phyloP scores from a whole-genome alignment of 53 echinoderm and acorn worm genomes.

The Antedon mediterranea region DNA sequence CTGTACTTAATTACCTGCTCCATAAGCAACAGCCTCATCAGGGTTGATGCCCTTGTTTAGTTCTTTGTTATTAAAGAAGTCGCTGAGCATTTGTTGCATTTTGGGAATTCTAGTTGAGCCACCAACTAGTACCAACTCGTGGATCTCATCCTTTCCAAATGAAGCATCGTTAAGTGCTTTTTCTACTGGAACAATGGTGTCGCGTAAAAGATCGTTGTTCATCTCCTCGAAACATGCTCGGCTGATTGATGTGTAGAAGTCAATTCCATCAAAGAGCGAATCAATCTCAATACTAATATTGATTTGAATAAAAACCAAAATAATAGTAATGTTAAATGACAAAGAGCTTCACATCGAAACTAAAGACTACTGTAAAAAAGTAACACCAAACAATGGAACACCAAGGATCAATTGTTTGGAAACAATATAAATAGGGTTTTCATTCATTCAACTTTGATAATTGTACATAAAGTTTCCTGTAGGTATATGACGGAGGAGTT shows the following conservation, averaged over 20 bases:
- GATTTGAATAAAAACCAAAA: no score
- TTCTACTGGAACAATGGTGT: slow-evolving; percentile 66
- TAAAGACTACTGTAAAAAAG: no score
- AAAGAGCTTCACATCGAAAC: no score
- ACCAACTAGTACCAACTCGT: slow-evolving; percentile 74
- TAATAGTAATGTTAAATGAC: no score
- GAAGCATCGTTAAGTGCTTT: slow-evolving; percentile 66
- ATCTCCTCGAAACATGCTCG: slow-evolving; percentile 86
- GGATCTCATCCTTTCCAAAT: slow-evolving; percentile 46
- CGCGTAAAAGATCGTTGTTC: slow-evolving; percentile 55
- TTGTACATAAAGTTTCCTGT: no score
- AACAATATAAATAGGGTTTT: no score
- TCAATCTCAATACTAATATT: slow-evolving; percentile 71
- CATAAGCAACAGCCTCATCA: slow-evolving; percentile 81
- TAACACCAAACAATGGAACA: no score
- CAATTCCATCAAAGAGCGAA: slow-evolving; percentile 65
- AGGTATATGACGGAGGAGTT: no score
- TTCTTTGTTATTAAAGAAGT: slow-evolving; percentile 55
- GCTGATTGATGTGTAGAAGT: slow-evolving; percentile 63
- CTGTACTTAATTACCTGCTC: slow-evolving; percentile 70
- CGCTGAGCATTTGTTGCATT: slow-evolving; percentile 70
- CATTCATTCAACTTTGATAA: no score
- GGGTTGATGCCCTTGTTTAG: slow-evolving; percentile 74
- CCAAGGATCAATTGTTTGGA: no score
- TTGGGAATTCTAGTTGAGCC: slow-evolving; percentile 81